Conservation (phyloP, 1,140 invertebrate species). For the Caerostris extrusa region DNA sequence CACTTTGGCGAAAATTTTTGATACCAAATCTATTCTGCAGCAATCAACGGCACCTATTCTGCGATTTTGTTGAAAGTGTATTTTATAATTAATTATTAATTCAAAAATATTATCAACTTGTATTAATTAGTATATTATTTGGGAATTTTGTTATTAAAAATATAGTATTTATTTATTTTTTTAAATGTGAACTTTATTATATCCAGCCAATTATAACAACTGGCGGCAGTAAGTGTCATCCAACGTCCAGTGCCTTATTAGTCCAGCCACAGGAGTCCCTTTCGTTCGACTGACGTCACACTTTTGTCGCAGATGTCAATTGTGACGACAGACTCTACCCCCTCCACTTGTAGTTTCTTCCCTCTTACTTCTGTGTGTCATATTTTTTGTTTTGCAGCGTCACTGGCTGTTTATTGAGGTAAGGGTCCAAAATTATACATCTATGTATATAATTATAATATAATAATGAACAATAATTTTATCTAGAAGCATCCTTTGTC, state of each 20-base stretch:
- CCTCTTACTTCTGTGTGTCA: neutral
- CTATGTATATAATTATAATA: no score
- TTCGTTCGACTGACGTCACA: neutral
- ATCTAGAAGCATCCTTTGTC: no score
- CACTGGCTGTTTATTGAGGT: constrained; percentile 26
- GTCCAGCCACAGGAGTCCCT: constrained; percentile 57
- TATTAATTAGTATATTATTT: no score
- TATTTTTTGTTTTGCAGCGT: neutral
- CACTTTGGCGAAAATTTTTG: no score
- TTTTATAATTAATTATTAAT: no score
- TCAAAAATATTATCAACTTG: no score
- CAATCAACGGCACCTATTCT: no score
- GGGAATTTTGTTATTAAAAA: no score
- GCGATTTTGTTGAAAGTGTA: no score
- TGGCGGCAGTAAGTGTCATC: constrained; percentile 59
- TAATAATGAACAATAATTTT: no score
- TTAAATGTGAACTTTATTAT: neutral
- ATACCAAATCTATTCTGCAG: no score
- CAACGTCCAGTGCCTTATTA: constrained; percentile 71
- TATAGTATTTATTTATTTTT: no score
- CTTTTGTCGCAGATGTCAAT: neutral
- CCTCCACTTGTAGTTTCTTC: neutral
- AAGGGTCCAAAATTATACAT: neutral
- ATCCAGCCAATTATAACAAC: constrained; percentile 69
- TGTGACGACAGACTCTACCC: neutral